Base-by-base conservation (phyloP, 2,113 vertebrate genomes). In the Oreochromis niloticus region DNA sequence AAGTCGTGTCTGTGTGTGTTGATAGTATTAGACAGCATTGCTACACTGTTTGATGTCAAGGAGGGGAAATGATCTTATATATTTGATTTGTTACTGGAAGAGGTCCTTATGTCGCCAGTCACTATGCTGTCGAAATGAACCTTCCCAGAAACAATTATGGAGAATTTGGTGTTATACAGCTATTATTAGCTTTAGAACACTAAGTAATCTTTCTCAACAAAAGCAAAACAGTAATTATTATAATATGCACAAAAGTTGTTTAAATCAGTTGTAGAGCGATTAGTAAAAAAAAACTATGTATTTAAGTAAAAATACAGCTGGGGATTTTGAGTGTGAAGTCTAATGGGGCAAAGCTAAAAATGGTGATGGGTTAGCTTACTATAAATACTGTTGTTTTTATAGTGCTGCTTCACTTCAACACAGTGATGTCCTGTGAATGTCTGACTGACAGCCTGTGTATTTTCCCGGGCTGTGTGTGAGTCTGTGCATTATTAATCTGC, bases 41-140 rank as follows among this genome's bases (percentile, higher is more conserved):
- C 92, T 27, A 86, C 93, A 93, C 81, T 85, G 66, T 92, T 93
- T 88, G 85, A 89, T 87, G 89, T 91, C 86, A 89, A 84, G 89
- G 86, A 83, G 87, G 82, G 89, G 89, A 87, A 91, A 90, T 84
- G 1, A 85, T 86, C 61, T 55, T 68, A 88, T 90, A 81, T 46
- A 43, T 39, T 85, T 81, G 34, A 81, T 82, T 86, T 80, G 61
- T 91, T 92, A 84, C 86, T 81, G 91, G 90, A 92, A 93, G 7
- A 59, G 22, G 63, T 83, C 84, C 34, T 71, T 75, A 73, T 27
- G 36, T 54, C 59, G 22, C 88, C 59, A 14, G 32, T 71, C 22
- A 48, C 55, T 54, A 48, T 24, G 17, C n/a, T 39, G 57, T 66
- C 3, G 22, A 82, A 87, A 78, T 57, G 3, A 17, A 13, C 36